A percentile compares a stretch with the other conserved stretches of the same genome.
Conservation (phyloP, 1,140 invertebrate genomes). For the Aphis craccivora region DNA sequence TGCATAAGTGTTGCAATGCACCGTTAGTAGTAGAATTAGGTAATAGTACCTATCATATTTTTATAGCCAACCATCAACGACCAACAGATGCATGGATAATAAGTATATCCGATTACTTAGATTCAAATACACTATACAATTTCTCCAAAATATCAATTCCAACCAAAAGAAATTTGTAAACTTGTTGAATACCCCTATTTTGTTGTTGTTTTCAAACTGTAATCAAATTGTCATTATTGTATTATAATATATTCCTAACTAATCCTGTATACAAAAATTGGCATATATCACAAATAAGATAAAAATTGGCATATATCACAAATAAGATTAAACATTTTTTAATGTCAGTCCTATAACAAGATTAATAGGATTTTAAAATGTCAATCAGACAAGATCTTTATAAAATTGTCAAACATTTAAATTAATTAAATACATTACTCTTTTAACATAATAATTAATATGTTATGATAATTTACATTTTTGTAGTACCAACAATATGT, state of each 20-base stretch:
- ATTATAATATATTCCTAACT: constrained; percentile 36
- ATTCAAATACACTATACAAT: constrained; percentile 93
- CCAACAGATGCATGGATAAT: constrained; percentile 95
- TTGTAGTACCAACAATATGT: no score
- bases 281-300: constrained; percentile 32
- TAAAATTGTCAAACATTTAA: background rate
- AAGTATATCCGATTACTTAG: constrained; percentile 86
- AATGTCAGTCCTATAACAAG: no score
- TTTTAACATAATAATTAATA: background rate
- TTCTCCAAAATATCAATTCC: constrained; percentile 97
- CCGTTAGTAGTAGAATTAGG: constrained; percentile 93
- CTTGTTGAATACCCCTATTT: constrained; percentile 97
- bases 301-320: background rate
- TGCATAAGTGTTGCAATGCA: constrained; percentile 96
- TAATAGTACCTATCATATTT: constrained; percentile 83
- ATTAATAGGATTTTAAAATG: no score
- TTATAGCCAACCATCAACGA: constrained; percentile 86
- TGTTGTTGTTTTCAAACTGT: constrained; percentile 98
- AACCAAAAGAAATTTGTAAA: constrained; percentile 95
- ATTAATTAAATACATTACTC: background rate
- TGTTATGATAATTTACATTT: background rate
- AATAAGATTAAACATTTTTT: no score
- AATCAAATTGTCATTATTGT: constrained; percentile 89
- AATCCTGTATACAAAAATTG: constrained; percentile 46
- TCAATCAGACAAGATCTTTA: background rate